Evolutionary conservation across 2,113 vertebrate genomes (phyloP).

Genomic region (Tetraodon nigroviridis): DNA sequence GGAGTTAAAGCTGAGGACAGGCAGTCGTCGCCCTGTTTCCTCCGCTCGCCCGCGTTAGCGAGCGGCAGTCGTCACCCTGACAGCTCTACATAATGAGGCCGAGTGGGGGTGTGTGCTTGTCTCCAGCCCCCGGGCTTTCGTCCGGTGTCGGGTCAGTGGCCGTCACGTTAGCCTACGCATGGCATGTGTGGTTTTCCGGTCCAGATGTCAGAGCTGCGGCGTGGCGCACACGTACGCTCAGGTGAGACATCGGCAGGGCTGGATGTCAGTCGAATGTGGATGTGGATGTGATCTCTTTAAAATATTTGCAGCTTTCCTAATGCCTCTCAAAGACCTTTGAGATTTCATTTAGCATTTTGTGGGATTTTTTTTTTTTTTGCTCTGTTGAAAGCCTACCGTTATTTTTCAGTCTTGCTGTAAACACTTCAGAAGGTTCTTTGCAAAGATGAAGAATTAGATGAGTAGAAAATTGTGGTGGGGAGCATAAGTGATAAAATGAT

Average conservation of each 20-base stretch:
- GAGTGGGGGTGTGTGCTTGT: constrained; percentile 39
- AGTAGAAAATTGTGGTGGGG: too few relatives aligned
- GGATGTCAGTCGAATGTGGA: background rate
- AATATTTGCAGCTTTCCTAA: too few relatives aligned
- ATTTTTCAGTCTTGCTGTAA: too few relatives aligned
- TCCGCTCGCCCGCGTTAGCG: constrained; percentile 24
- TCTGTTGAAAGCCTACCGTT: too few relatives aligned
- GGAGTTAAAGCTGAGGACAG: constrained; percentile 3
- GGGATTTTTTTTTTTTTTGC: too few relatives aligned
- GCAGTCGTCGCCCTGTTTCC: constrained; percentile 12
- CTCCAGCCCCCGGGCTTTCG: constrained; percentile 35
- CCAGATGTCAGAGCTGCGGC: constrained; percentile 39
- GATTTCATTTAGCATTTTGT: too few relatives aligned
- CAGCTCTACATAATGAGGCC: constrained; percentile 59
- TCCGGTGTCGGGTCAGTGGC: constrained; percentile 56
- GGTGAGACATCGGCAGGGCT: constrained; percentile 18
- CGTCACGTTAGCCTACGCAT: constrained; percentile 43
- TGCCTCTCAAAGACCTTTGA: too few relatives aligned
- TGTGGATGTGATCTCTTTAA: too few relatives aligned
- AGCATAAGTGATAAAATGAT: too few relatives aligned
- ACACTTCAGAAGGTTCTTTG: too few relatives aligned
- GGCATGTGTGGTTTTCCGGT: constrained; percentile 12
- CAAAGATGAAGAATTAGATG: too few relatives aligned
- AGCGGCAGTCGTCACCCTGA: constrained; percentile 24
- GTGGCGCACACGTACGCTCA: background rate